These are phyloP conservation scores for Pundamilia nyererei DNA, from an alignment of 2,113 vertebrate species.

Conservation along the genomic window DNA sequence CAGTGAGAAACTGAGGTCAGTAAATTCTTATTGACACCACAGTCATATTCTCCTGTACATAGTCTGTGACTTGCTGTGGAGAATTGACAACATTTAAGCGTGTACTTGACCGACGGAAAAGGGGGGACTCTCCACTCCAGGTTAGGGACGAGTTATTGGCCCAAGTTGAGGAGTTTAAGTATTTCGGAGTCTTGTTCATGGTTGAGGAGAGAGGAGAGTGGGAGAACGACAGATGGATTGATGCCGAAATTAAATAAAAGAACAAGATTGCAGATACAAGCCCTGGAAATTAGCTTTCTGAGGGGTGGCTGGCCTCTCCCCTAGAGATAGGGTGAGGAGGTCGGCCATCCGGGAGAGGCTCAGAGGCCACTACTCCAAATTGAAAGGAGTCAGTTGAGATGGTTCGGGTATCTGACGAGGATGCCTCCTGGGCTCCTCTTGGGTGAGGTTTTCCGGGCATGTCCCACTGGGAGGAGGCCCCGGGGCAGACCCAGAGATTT, in stretches of 20 bases:
- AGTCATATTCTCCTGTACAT: neutral
- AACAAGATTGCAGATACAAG: neutral
- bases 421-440: neutral
- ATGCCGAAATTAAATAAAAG: rapidly evolving
- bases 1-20: neutral
- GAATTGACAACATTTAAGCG: neutral
- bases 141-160: neutral
- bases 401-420: rapidly evolving
- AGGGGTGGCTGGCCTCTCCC: neutral
- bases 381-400: neutral
- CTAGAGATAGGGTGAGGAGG: neutral
- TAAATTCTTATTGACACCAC: neutral
- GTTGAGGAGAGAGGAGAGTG: neutral
- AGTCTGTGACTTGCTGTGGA: neutral
- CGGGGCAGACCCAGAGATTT: neutral
- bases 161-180: neutral
- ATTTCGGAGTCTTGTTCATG: neutral
- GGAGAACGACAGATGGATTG: neutral
- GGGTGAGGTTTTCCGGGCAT: neutral
- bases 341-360: neutral
- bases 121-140: neutral
- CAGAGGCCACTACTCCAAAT: neutral
- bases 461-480: neutral
- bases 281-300: neutral
- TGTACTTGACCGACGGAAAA: neutral